Conservation (phyloP, 2,113 vertebrate species). For the Acanthisitta chloris region DNA sequence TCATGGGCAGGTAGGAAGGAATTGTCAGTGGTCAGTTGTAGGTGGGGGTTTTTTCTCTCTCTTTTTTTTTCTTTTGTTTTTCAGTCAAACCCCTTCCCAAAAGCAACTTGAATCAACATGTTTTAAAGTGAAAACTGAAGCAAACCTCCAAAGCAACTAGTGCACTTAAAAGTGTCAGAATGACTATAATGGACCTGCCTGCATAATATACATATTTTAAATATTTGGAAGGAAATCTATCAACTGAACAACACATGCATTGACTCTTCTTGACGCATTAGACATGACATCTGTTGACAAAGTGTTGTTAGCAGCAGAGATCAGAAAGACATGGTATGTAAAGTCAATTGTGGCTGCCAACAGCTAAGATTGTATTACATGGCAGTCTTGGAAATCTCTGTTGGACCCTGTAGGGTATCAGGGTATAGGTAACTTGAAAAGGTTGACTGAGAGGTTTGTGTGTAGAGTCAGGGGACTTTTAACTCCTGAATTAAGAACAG, state of each 20-base stretch:
- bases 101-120: background rate
- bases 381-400: background rate
- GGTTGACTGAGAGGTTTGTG: background rate
- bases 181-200: background rate
- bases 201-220: background rate
- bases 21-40: background rate
- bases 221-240: background rate
- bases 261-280: background rate
- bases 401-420: background rate
- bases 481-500: background rate
- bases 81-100: background rate
- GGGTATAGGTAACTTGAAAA: background rate
- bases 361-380: background rate
- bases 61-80: background rate
- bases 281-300: constrained; percentile 19
- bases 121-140: background rate
- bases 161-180: background rate
- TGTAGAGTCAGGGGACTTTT: background rate
- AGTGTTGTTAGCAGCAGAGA: constrained; percentile 24
- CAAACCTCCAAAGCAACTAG: background rate
- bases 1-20: background rate
- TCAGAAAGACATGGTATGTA: background rate
- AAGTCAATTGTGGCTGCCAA: constrained; percentile 1
- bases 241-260: background rate
- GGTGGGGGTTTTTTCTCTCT: fast-evolving